Base-by-base conservation (phyloP, 2,888 invertebrate genomes). In the Linnaemya vulpina region DNA sequence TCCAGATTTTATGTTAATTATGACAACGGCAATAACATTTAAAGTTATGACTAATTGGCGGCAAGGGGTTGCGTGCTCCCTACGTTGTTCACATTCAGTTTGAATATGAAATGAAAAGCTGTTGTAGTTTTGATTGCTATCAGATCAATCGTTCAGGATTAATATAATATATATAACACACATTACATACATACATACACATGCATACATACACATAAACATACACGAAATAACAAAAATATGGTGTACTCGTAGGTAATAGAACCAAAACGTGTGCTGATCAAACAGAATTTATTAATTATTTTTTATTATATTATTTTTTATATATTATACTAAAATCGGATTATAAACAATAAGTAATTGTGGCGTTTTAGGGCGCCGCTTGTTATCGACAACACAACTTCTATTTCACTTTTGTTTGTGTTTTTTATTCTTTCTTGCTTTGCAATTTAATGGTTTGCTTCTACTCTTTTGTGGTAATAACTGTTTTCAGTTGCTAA, bases 301-400 rank as follows among this genome's bases (percentile, higher is more conserved):
- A 35, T 76, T 76, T n/a, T n/a, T n/a, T n/a, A 67, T 67, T 77
- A 4, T 49, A 46, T 46, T 58, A 67, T 67, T 46, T 73, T n/a
- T n/a, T n/a, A n/a, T n/a, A n/a, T n/a, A n/a, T n/a, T n/a, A n/a
- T n/a, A n/a, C n/a, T 1, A 65, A 79, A 65, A 65, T 46, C 63
- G 55, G 65, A 55, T 79, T 71, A 79, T 30, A 71, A 46, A 11
- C 43, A 9, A 9, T 9, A 43, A 20, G 13, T 58, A 22, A 0
- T 49, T 46, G 35, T 49, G 46, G 20, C 38, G 46, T 73, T 17
- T 43, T 25, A 71, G 55, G 63, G 76, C 58, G 71, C 58, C 76
- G 58, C 55, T 73, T 65, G 49, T 30, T 22, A 71, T 76, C 38
- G 49, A 76, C 58, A 76, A 76, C 46, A 82, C 62, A 62, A 51